Percentiles rank a stretch among this genome's conserved stretches.
phyloP scores from a whole-genome alignment of 2,888 invertebrate species.

The Lissonota sp. region DNA sequence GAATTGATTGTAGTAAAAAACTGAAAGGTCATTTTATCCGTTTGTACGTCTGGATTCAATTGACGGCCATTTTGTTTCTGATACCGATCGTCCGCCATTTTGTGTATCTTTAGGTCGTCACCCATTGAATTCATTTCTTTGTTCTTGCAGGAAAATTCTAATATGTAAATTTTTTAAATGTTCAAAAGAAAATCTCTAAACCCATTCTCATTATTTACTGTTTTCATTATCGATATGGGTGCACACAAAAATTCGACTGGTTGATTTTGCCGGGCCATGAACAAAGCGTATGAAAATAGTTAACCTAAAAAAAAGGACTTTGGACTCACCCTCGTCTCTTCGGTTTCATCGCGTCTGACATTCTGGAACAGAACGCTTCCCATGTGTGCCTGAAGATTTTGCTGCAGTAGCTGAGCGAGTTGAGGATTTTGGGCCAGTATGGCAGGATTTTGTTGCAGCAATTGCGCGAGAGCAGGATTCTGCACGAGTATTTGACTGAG shows the following conservation, averaged over 20 bases:
- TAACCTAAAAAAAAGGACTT: slow-evolving; percentile 1
- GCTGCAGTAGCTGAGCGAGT: slow-evolving; percentile 81
- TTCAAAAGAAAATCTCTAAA: too few relatives aligned
- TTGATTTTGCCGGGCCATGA: too few relatives aligned
- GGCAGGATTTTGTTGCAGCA: slow-evolving; percentile 81
- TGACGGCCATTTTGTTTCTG: neutral
- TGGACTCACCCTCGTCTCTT: slow-evolving; percentile 79
- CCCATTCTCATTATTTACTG: too few relatives aligned
- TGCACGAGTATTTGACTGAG: slow-evolving; percentile 80
- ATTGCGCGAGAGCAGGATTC: slow-evolving; percentile 80
- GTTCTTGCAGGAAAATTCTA: neutral
- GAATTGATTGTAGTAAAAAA: too few relatives aligned
- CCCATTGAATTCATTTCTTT: neutral
- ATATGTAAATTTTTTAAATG: neutral
- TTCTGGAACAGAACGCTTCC: slow-evolving; percentile 78
- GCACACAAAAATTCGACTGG: too few relatives aligned
- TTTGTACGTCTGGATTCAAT: too few relatives aligned
- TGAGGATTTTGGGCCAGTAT: slow-evolving; percentile 81
- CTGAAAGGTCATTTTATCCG: too few relatives aligned
- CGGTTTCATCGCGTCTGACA: slow-evolving; percentile 76
- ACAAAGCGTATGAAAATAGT: neutral
- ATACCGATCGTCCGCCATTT: neutral
- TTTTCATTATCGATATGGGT: too few relatives aligned
- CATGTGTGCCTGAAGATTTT: slow-evolving; percentile 82
- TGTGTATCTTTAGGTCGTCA: neutral